Conservation (phyloP, 2,113 vertebrate genomes). For the Leptodactylus fuscus region DNA sequence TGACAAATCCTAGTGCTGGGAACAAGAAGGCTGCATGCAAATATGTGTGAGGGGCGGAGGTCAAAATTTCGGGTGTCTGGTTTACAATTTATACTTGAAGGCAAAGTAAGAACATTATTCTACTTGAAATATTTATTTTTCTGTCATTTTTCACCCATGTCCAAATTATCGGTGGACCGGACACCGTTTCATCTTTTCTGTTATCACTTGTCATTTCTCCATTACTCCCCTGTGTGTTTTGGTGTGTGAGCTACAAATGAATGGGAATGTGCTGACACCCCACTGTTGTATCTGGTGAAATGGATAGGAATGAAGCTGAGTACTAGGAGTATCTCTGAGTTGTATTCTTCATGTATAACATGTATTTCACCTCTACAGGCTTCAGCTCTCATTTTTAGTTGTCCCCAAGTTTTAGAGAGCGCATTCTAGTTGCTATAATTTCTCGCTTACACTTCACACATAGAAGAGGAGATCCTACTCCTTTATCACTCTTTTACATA, state of each 20-base stretch:
- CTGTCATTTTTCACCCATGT: constrained; percentile 44
- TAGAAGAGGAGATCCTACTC: no score
- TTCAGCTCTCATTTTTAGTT: no score
- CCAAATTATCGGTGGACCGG: neutral
- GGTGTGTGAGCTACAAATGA: neutral
- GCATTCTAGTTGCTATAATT: no score
- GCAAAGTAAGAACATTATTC: constrained; percentile 22
- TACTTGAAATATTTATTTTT: constrained; percentile 44
- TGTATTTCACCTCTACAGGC: no score
- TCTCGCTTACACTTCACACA: no score
- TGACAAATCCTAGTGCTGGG: constrained; percentile 32
- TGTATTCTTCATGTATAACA: no score
- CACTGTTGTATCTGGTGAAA: no score
- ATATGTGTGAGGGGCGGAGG: constrained; percentile 34
- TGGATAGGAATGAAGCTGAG: no score
- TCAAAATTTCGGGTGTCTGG: constrained; percentile 37
- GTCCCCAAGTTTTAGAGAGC: no score
- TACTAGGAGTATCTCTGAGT: no score
- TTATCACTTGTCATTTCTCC: neutral
- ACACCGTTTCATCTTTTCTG: neutral
- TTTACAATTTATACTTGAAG: constrained; percentile 15
- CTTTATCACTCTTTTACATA: no score
- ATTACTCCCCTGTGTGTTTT: neutral
- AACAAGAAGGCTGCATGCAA: constrained; percentile 30
- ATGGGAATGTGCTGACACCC: neutral